phyloP scores from a whole-genome alignment of 23 tunicate genomes.

The Trididemnum nubilum region DNA sequence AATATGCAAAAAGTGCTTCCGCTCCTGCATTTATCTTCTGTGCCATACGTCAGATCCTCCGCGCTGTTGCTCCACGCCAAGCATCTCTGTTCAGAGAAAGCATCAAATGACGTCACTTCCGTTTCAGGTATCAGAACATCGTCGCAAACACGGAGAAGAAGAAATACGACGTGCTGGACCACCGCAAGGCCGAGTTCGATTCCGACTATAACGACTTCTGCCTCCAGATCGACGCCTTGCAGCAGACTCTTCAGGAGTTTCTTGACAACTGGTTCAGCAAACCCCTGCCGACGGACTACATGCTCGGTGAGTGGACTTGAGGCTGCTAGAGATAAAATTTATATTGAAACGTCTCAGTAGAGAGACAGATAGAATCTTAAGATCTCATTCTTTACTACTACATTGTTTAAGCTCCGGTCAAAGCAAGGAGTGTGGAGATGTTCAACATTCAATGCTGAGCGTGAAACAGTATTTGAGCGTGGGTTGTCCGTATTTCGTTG shows the following conservation, averaged over 20 bases:
- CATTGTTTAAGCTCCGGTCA: no score
- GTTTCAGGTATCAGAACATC: conserved; percentile 65
- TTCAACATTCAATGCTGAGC: no score
- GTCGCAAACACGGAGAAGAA: conserved; percentile 74
- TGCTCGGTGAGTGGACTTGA: conserved; percentile 46
- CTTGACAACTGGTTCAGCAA: conserved; percentile 59
- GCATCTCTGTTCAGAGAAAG: no score
- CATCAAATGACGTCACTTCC: background rate
- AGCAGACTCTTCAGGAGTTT: conserved; percentile 63
- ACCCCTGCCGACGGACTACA: conserved; percentile 63
- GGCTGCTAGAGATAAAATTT: no score
- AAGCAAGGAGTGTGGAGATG: no score
- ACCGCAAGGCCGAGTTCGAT: conserved; percentile 75
- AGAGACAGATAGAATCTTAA: background rate
- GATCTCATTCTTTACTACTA: no score
- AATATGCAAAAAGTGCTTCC: no score
- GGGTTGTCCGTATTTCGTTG: no score
- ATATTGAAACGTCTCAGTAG: background rate
- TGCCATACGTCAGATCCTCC: no score
- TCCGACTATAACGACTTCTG: conserved; percentile 63
- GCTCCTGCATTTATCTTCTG: no score
- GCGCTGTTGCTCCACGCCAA: no score
- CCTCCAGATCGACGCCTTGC: conserved; percentile 57
- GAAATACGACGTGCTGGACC: conserved; percentile 72
- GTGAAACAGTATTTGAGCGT: no score